Evolutionary conservation across 92 coral and sea anemone species (phyloP), one percentile per base, ranked within the genome.

Genomic region (Porites evermanni): DNA sequence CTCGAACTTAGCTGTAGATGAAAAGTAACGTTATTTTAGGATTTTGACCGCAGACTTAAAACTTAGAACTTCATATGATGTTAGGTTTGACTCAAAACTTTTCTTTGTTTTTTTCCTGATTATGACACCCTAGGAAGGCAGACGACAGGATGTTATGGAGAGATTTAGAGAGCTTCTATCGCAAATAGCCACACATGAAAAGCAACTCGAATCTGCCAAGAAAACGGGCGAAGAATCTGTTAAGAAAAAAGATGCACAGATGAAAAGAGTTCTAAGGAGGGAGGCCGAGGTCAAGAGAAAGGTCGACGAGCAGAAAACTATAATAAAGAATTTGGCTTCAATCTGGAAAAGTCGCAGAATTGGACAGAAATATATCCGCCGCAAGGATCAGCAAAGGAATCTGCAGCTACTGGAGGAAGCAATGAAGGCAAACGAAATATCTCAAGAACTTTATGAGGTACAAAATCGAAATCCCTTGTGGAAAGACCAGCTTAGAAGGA

Each of bases 301-400:
- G 69, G 63, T 90, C 12, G 98, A 90, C 0, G 90, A 97, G 66
- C 99, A 97, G 79, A 92, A 89, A 53, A 84, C 67, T 64, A 88
- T 92, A 8, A 92, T 92, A 53, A 78, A 81, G 70, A 92, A 83
- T 85, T 69, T 94, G 52, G 89, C 98, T 20, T 79, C 94, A 4
- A 93, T 92, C 16, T 94, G 98, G 98, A 85, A 82, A 32, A 82
- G 93, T n/a, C 81, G 98, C 6, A 86, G 98, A 79, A 84, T 94
- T n/a, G 96, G 98, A 19, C 98, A 95, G 70, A 83, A 88, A 72
- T 92, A 84, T 67, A 86, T 97, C 72, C 89, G 93, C 70, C 93
- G 88, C 53, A 81, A 80, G 16, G 99, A 95, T 73, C 98, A 95
- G 84, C 85, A 86, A 69, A 88, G 88, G 72, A 97, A 97, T 84